Conservation (phyloP, 53 echinoderm and acorn worm species). For the Echinarachnius parma region DNA sequence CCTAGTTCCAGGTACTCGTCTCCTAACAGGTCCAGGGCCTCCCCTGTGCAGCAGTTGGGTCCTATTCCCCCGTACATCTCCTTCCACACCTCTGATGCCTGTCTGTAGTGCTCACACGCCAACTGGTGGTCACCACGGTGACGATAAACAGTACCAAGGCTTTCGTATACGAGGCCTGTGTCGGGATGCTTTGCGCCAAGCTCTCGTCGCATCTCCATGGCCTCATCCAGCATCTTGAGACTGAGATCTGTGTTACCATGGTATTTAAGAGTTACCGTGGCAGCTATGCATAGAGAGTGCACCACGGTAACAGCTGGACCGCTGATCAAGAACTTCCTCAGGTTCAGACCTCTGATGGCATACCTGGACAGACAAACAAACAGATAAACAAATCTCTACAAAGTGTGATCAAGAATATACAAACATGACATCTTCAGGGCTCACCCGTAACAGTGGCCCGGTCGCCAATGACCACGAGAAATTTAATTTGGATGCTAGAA, state of each 20-base stretch:
- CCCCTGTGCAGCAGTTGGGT: slow-evolving; percentile 37
- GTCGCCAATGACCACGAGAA: too few relatives aligned
- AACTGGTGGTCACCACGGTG: not conserved
- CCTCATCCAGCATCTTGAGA: slow-evolving; percentile 17
- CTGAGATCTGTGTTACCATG: slow-evolving; percentile 3
- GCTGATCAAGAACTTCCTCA: slow-evolving; percentile 13
- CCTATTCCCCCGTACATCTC: slow-evolving; percentile 19
- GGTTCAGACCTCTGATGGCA: slow-evolving; percentile 8
- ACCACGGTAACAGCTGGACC: slow-evolving; percentile 19
- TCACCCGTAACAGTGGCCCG: too few relatives aligned
- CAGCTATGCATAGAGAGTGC: slow-evolving; percentile 30
- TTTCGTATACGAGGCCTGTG: slow-evolving; percentile 22
- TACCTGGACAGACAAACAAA: too few relatives aligned
- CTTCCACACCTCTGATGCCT: not conserved
- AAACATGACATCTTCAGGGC: too few relatives aligned
- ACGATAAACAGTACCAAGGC: slow-evolving; percentile 27
- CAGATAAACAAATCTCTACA: too few relatives aligned
- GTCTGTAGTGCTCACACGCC: slow-evolving; percentile 12
- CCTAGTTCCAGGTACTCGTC: slow-evolving; percentile 11
- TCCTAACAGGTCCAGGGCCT: slow-evolving; percentile 24
- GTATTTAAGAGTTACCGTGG: slow-evolving; percentile 17
- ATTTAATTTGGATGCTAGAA: too few relatives aligned
- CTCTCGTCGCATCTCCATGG: slow-evolving; percentile 26
- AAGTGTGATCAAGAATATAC: too few relatives aligned
- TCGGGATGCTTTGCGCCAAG: slow-evolving; percentile 26